Base-by-base conservation (phyloP, 2,888 invertebrate genomes). In the Lordiphosa andalusiaca region DNA sequence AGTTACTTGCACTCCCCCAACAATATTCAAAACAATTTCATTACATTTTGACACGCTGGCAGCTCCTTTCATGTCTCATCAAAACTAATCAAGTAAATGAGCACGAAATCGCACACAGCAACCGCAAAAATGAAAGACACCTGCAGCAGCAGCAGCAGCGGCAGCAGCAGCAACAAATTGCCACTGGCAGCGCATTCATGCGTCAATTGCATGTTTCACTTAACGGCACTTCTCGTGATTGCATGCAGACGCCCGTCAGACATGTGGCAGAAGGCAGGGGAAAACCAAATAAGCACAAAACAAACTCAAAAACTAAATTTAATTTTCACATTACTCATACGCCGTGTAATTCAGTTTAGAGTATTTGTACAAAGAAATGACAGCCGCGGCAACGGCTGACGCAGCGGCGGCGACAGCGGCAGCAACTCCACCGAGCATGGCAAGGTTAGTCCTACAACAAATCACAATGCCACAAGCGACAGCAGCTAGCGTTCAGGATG, bases 281-380 rank as follows among this genome's bases (percentile, higher is more conserved):
- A n/a, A 71, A 77, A 72, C 66, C 58, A 78, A 82, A 82, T 76
- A 80, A 78, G 63, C 60, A 69, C 71, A 76, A 69, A 77, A 73
- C 82, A 80, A 84, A 84, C 76, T 83, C 70, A 69, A 73, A 73
- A 70, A 85, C 74, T 80, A 80, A 85, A 86, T 84, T 85, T 84
- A 84, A 86, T 85, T 86, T 86, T 77, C 74, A 60, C 76, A 80
- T 78, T 84, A 80, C 83, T 85, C 83, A 84, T 80, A 86, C 84
- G 85, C 83, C 77, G 77, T 82, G 84, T 82, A 84, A 84, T 84
- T 77, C 77, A 88, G 88, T 75, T 86, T 88, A 69, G 71, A 81
- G 67, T 88, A 84, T 84, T 85, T 88, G 73, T 78, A 85, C 73
- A 84, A 76, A 67, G 89, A 89, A 87, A 88, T 88, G 87, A 74